Conservation (phyloP, 1,140 invertebrate genomes). For the Plectus sambesii region DNA sequence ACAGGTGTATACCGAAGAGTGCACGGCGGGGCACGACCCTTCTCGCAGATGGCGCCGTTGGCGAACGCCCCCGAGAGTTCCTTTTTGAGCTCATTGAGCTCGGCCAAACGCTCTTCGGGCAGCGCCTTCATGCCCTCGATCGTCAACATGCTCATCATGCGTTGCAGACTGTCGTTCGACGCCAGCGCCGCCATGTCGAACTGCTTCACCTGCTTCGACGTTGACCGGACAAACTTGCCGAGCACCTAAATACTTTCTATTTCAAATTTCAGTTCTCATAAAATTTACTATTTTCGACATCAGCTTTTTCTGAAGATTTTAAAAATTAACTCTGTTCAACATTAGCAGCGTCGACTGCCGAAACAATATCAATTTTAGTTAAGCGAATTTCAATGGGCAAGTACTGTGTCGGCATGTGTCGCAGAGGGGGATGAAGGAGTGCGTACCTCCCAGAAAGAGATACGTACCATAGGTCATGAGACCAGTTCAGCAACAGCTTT, state of each 20-base stretch:
- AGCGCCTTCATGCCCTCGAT: slow-evolving; percentile 31
- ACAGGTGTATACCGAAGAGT: slow-evolving; percentile 20
- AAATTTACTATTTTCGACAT: slow-evolving; percentile 14
- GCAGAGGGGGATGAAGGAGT: too few relatives aligned
- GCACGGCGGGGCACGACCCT: slow-evolving; percentile 21
- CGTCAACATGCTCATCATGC: slow-evolving; percentile 19
- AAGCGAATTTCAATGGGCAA: too few relatives aligned
- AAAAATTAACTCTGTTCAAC: too few relatives aligned
- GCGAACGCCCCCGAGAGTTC: slow-evolving; percentile 28
- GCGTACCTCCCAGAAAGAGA: too few relatives aligned
- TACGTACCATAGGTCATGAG: too few relatives aligned
- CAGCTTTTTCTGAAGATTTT: too few relatives aligned
- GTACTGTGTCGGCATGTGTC: too few relatives aligned
- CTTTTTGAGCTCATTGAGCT: slow-evolving; percentile 22
- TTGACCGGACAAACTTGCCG: slow-evolving; percentile 21
- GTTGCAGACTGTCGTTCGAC: slow-evolving; percentile 2
- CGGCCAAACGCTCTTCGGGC: slow-evolving; percentile 9
- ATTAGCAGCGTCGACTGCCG: too few relatives aligned
- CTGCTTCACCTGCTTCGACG: slow-evolving; percentile 21
- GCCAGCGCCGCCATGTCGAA: slow-evolving; percentile 17
- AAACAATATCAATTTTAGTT: too few relatives aligned
- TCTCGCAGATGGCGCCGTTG: slow-evolving; percentile 16
- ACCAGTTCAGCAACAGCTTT: too few relatives aligned
- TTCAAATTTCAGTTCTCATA: slow-evolving; percentile 8
- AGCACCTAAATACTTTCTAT: slow-evolving; percentile 19